Conservation (phyloP, 2,888 invertebrate species). For the Coenonympha arcania region DNA sequence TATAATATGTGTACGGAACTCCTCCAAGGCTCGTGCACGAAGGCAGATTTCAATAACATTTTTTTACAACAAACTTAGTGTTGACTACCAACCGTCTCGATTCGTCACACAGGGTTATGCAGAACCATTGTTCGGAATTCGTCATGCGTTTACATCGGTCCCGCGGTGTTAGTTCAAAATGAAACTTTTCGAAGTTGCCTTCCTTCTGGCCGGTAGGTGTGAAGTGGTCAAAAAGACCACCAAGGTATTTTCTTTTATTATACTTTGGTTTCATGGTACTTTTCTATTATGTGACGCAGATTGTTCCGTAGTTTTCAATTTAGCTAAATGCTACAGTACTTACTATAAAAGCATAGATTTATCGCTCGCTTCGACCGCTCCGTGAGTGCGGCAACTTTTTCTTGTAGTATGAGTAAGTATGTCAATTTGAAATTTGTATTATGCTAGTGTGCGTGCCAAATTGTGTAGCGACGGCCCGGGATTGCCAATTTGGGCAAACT, state of each 20-base stretch:
- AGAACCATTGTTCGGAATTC: slow-evolving; percentile 58
- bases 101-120: slow-evolving; percentile 56
- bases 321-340: no score
- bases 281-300: background rate
- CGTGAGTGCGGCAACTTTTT: no score
- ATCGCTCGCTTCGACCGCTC: no score
- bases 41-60: slow-evolving; percentile 3
- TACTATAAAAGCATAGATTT: no score
- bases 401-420: no score
- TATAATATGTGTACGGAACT: background rate
- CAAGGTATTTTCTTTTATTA: slow-evolving; percentile 27
- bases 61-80: slow-evolving; percentile 30
- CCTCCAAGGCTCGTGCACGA: background rate
- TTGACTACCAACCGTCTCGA: slow-evolving; percentile 40
- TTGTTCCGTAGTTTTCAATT: no score
- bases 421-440: no score
- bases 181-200: slow-evolving; percentile 52
- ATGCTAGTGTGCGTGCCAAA: no score
- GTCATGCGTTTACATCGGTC: slow-evolving; percentile 65
- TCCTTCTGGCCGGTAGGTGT: slow-evolving; percentile 44
- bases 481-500: no score
- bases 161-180: slow-evolving; percentile 45
- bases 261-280: background rate
- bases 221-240: slow-evolving; percentile 58
- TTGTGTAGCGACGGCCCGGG: no score